These are phyloP conservation scores for Charanyca ferruginea DNA, from an alignment of 2,888 invertebrate genomes.

Conservation along the genomic window DNA sequence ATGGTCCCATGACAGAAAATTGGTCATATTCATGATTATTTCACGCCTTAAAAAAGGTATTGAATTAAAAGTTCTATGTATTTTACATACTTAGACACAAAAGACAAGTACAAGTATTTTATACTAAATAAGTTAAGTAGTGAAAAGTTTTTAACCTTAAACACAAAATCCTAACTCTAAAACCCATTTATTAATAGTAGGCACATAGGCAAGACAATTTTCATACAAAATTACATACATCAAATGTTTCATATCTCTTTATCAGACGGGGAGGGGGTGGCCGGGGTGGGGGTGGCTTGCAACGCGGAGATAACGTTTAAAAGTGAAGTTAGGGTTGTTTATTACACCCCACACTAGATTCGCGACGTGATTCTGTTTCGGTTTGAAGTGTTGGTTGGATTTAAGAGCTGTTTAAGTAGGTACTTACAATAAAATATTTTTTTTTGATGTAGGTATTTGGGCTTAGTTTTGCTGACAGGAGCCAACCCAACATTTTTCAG, in stretches of 20 bases:
- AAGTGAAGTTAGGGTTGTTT: conserved; percentile 73
- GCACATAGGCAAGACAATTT: conserved; percentile 47
- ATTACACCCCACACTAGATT: conserved; percentile 58
- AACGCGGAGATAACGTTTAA: conserved; percentile 72
- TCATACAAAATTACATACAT: conserved; percentile 69
- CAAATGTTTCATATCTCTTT: conserved; percentile 74
- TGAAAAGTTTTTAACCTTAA: too few species aligned
- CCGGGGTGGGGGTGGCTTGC: conserved; percentile 67
- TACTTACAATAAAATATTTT: too few species aligned
- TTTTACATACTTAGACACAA: too few species aligned
- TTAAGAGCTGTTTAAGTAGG: conserved; percentile 9
- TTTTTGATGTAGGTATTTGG: too few species aligned
- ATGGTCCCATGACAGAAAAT: too few species aligned
- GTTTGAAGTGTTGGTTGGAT: conserved; percentile 14
- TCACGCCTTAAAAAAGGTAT: too few species aligned
- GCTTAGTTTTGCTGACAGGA: too few species aligned
- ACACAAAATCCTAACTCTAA: background rate
- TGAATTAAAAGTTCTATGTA: too few species aligned
- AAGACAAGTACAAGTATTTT: too few species aligned
- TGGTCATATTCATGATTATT: too few species aligned
- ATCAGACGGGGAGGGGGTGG: conserved; percentile 61
- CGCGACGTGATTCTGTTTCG: conserved; percentile 26
- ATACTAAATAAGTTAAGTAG: too few species aligned
- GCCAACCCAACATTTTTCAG: too few species aligned
- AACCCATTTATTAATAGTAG: conserved; percentile 58